phyloP scores from a whole-genome alignment of 2,113 vertebrate genomes.

The human (Homo sapiens) region GRCh38 chr9:108465001-108465500 shows the following conservation, averaged over 20 bases:
- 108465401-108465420: background rate
- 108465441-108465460: background rate
- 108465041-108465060: conserved; percentile 60
- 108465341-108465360: background rate
- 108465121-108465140: conserved; percentile 50
- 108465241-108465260: background rate
- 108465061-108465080: conserved; percentile 68
- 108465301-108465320: background rate
- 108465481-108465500: background rate
- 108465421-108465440: background rate
- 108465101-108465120: conserved; percentile 21
- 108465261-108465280: background rate
- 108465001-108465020: conserved; percentile 65
- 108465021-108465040: conserved; percentile 59
- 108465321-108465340: background rate
- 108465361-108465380: background rate
- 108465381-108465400: background rate
- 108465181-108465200: conserved; percentile 1
- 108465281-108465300: background rate
- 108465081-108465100: conserved; percentile 53
- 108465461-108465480: background rate
- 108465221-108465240: background rate
- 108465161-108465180: conserved; percentile 31
- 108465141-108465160: conserved; percentile 50
- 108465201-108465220: background rate